Conservation (phyloP, 2,113 vertebrate genomes). For the Embiotoca jacksoni region DNA sequence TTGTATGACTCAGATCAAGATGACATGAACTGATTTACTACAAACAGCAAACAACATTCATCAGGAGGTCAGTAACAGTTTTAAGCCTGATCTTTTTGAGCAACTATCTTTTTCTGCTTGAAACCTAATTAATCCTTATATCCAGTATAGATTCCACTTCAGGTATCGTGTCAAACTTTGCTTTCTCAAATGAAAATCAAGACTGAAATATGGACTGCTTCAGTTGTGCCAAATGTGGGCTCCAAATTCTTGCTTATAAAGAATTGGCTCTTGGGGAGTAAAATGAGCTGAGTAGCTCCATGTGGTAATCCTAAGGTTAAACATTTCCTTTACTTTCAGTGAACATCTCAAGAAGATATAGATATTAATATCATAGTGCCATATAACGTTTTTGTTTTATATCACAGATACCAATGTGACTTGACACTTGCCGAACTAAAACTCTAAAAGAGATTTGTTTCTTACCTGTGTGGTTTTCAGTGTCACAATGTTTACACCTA, state of each 20-base stretch:
- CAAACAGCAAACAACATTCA: too few species aligned
- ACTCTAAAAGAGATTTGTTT: too few species aligned
- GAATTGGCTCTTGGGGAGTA: constrained; percentile 58
- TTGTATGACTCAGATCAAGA: neutral
- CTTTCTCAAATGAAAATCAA: constrained; percentile 30
- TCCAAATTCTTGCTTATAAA: constrained; percentile 28
- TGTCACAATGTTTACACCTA: constrained; percentile 16
- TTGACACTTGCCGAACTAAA: too few species aligned
- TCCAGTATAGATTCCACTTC: constrained; percentile 8
- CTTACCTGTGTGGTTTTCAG: too few species aligned
- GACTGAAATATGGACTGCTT: constrained; percentile 39
- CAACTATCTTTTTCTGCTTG: neutral
- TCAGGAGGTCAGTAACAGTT: too few species aligned
- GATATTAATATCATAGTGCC: too few species aligned
- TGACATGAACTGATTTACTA: too few species aligned
- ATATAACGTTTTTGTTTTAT: constrained; percentile 1
- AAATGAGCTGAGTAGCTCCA: constrained; percentile 35
- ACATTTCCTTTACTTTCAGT: constrained; percentile 18
- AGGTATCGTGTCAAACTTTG: neutral
- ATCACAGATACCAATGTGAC: neutral
- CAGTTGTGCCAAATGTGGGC: constrained; percentile 16
- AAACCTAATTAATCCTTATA: constrained; percentile 12
- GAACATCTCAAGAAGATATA: neutral
- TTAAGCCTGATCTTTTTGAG: neutral
- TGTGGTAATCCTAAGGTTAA: constrained; percentile 12